Evolutionary conservation across 37 sponge, comb jelly and placozoan species (phyloP), one percentile per base, ranked within the genome.

Genomic region (Hormiphora californensis): DNA sequence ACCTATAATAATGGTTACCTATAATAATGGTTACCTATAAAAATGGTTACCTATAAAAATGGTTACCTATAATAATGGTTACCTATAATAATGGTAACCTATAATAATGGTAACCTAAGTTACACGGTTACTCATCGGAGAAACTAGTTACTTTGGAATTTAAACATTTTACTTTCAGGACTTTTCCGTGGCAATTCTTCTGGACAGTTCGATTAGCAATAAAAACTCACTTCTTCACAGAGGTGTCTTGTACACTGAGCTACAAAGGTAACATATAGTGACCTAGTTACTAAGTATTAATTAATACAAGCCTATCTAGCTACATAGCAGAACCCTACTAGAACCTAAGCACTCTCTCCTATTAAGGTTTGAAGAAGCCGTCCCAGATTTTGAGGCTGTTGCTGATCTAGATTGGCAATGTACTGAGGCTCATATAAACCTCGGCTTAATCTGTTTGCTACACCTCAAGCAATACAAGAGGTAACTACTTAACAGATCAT

Each of bases 281-380:
- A 4, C 0, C 15, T 19, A 51, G 54, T 15, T 15, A 51, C 19
- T n/a, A n/a, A n/a, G n/a, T n/a, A n/a, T n/a, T n/a, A n/a, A n/a
- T n/a, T n/a, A n/a, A n/a, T n/a, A n/a, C n/a, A n/a, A n/a, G n/a
- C n/a, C n/a, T n/a, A n/a, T n/a, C n/a, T n/a, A n/a, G n/a, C n/a
- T n/a, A n/a, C n/a, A n/a, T n/a, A n/a, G n/a, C n/a, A n/a, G n/a
- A n/a, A n/a, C n/a, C n/a, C n/a, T n/a, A n/a, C n/a, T n/a, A n/a
- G n/a, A n/a, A n/a, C n/a, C n/a, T n/a, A n/a, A n/a, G n/a, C n/a
- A n/a, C n/a, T n/a, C n/a, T n/a, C n/a, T n/a, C n/a, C n/a, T 36
- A 28, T 57, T 19, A 69, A 94, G 96, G 33, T 96, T 88, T 35
- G 87, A 89, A 40, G 94, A 96, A 53, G 98, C 98, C 31, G 63